Base-by-base conservation (phyloP, 2,888 invertebrate species). In the Allophyes oxyacanthae region DNA sequence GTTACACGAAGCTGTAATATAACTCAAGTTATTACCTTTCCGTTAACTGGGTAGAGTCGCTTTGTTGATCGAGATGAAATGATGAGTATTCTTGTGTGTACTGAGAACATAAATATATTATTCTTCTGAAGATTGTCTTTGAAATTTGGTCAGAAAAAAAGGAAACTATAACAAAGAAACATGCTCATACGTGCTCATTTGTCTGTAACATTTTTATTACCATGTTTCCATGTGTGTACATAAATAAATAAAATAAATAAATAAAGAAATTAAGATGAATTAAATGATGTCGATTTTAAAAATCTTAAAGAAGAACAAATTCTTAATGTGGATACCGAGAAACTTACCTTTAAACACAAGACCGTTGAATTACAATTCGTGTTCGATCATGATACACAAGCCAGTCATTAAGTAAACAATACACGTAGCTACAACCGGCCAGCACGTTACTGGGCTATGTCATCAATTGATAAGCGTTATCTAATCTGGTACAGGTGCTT, bases 381-480 rank as follows among this genome's bases (percentile, higher is more conserved):
- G 55, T 55, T 43, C 54, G 50, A 61, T 58, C 40, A 65, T 45
- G 61, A 44, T 61, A 62, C 36, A 42, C 57, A 59, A 50, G 26
- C 43, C 10, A 30, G 49, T 64, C 59, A 69, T 69, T 63, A 64
- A 55, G 64, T 59, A 74, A 68, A 78, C 63, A 72, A 55, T 58
- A 53, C 36, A 54, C 45, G 54, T 63, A 67, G 42, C 48, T 69
- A 51, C 61, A 75, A 69, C 63, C 72, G 72, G 72, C 74, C 68
- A 73, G 61, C 58, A 62, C 76, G 77, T 78, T 85, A 82, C 75
- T 86, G 78, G 84, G 84, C 77, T 83, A 79, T 80, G 83, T 81
- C 85, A 86, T 85, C 83, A 80, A 68, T 67, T 74, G 85, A 84
- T 84, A 85, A 78, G 55, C 45, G 43, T 78, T 88, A 91, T 90